Conservation (phyloP, 2,113 vertebrate genomes). For the Oreochromis tanganicae region DNA sequence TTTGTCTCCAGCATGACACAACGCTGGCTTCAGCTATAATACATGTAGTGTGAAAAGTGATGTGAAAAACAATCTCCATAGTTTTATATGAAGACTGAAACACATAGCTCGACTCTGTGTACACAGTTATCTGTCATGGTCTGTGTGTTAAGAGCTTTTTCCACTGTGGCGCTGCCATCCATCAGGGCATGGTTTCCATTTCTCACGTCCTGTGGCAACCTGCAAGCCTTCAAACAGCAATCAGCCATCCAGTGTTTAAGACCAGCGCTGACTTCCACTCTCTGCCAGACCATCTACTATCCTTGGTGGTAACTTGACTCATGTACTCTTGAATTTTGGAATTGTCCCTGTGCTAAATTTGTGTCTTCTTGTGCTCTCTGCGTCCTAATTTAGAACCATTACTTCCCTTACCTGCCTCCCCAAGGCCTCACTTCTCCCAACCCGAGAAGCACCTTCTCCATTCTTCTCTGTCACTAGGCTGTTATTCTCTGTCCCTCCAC, state of each 20-base stretch:
- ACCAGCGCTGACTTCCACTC: not conserved
- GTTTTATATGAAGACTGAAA: not conserved
- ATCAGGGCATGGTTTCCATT: not conserved
- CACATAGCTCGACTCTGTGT: not conserved
- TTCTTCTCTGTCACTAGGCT: not conserved
- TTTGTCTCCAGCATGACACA: not conserved
- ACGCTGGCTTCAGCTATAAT: not conserved
- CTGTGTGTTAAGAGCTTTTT: not conserved
- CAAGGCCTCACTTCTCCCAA: not conserved
- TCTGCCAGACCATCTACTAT: not conserved
- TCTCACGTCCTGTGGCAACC: not conserved
- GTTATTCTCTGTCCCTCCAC: not conserved
- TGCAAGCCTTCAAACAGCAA: not conserved
- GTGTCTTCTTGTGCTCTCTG: not conserved
- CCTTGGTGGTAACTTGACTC: not conserved
- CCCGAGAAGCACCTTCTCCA: not conserved
- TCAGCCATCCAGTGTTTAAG: not conserved
- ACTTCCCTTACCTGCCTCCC: not conserved
- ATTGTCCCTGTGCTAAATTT: not conserved
- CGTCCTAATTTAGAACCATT: fast-evolving
- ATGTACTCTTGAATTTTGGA: not conserved
- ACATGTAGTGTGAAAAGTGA: not conserved
- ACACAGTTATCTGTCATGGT: not conserved
- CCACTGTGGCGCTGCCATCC: not conserved
- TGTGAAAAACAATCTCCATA: not conserved